Base-by-base conservation (phyloP, 2,888 invertebrate species). In the Piscicola geometra region DNA sequence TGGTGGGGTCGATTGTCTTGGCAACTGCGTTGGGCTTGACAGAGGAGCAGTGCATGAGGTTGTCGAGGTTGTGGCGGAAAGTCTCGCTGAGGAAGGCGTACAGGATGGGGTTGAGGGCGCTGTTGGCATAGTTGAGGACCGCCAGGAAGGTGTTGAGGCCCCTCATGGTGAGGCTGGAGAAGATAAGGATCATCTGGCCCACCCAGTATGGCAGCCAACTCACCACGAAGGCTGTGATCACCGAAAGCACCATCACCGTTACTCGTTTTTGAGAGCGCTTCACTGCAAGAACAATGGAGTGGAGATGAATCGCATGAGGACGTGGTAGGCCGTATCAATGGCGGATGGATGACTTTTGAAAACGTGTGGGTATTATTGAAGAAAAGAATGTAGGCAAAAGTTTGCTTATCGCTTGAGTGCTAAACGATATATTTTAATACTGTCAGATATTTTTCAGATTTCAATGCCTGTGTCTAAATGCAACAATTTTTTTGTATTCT, bases 161-260 rank as follows among this genome's bases (percentile, higher is more conserved):
- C 25, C 82, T 41, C 68, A 52, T 70, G 15, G 69, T 60, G 3
- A 35, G 25, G 36, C 36, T 69, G 18, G 50, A 30, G 76, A 76
- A 78, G 56, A 76, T 75, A 28, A 76, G 33, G 1, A 74, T 28
- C 35, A 78, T 56, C 75, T 85, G 85, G 77, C 82, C 83, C 47
- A 81, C 77, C 84, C 84, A 85, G 79, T 84, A 83, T 5, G 85
- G 85, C 70, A 84, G 77, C 85, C 85, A 85, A 77, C 85, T 84
- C 3, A 83, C 78, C 5, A 85, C 80, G 76, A 84, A 85, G 2
- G 83, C 84, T 3, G 82, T 80, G 66, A 85, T 83, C 50, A 84
- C 83, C 3, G 83, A 82, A 32, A 84, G 79, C 0, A 85, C 85
- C 82, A 85, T 82, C 35, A 82, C 80, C 0, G 85, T 85, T 12